Base-by-base conservation (phyloP, 1,140 invertebrate species). In the Lepidurus packardi region DNA sequence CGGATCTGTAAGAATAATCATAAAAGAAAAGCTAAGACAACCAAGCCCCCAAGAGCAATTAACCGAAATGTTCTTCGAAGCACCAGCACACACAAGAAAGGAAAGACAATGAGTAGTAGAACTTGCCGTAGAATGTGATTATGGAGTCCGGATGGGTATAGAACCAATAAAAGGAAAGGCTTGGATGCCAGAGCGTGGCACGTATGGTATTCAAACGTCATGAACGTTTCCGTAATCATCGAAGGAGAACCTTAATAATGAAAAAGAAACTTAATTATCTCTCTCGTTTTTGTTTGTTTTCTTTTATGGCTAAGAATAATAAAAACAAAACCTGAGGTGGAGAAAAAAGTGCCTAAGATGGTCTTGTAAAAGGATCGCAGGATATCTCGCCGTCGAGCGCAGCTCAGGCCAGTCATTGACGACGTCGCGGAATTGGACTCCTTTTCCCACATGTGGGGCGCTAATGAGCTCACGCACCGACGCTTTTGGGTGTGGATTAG, bases 61-160 rank as follows among this genome's bases (percentile, higher is more conserved):
- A 44, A 24, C 41, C 13, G 65, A 65, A 43, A 8, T 41, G 25
- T 24, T 78, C 45, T 6, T 21, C 1, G 10, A 77, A 9, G 24
- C 34, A 34, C 34, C 34, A 34, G 34, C 34, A 34, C 21, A 1
- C 0, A 65, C 16, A 65, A 1, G 34, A 11, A 42, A 45, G 45
- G 9, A 45, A 53, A 34, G 45, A 77, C 11, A 53, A n/a, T 77
- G 76, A 34, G 13, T 43, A 45, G 25, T 34, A 7, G 24, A 43
- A 78, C 44, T 78, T 78, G 75, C 78, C 78, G 43, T n/a, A 78
- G 73, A 44, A 25, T 75, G 42, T 78, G 78, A 45, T 78, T 78
- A 78, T 78, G 78, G n/a, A 78, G 34, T 16, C 78, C 78, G 43
- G 73, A 43, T 25, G 78, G 78, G 43, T 78, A 78, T 9, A 78